These are phyloP conservation scores for Euwallacea similis DNA, from an alignment of 1,140 invertebrate species.

Conservation along the genomic window DNA sequence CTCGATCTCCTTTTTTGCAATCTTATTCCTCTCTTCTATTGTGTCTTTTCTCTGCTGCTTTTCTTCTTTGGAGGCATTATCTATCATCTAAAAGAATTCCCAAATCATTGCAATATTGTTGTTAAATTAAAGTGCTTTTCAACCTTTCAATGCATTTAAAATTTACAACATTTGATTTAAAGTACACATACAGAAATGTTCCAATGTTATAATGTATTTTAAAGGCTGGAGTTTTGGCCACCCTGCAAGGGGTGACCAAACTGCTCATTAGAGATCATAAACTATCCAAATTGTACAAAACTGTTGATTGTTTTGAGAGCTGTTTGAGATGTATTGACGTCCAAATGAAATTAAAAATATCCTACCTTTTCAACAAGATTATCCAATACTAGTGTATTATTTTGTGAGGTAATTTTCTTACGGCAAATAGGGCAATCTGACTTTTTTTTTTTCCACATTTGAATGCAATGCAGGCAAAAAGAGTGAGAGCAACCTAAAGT, in stretches of 20 bases:
- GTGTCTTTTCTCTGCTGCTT: constrained; percentile 49
- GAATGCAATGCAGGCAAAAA: constrained; percentile 76
- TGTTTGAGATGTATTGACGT: too few species aligned
- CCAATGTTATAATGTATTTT: too few species aligned
- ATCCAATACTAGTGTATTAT: constrained; percentile 46
- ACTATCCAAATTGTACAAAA: too few species aligned
- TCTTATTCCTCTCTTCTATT: constrained; percentile 33
- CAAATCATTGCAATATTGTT: too few species aligned
- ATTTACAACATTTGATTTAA: neutral
- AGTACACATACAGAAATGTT: too few species aligned
- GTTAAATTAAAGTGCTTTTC: neutral
- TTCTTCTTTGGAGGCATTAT: constrained; percentile 22
- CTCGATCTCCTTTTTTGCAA: constrained; percentile 11
- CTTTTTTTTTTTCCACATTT: constrained; percentile 71
- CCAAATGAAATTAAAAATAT: too few species aligned
- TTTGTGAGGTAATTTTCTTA: constrained; percentile 40
- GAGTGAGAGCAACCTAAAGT: constrained; percentile 77
- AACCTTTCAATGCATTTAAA: neutral
- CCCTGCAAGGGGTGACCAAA: too few species aligned
- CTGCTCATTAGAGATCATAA: too few species aligned
- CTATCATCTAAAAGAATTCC: constrained; percentile 17
- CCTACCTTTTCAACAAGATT: constrained; percentile 46
- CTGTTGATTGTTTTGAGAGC: too few species aligned
- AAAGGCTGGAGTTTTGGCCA: too few species aligned
- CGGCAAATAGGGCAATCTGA: constrained; percentile 76